A percentile compares a stretch with the other conserved stretches of the same genome.
phyloP scores from a whole-genome alignment of 2,888 invertebrate genomes.

The Azorinus chamasolen region DNA sequence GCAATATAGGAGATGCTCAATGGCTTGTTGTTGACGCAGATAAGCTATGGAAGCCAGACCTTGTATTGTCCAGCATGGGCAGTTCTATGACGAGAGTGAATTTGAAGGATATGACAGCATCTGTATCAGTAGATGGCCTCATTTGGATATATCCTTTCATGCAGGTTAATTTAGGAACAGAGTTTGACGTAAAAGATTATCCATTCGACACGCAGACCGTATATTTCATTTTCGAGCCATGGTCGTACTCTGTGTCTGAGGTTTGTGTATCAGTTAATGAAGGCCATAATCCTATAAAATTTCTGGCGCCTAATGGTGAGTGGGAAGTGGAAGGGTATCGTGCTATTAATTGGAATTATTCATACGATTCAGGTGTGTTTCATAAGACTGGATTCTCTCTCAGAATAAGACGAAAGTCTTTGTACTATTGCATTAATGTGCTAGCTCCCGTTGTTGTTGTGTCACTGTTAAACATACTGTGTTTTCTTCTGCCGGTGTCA shows the following conservation, averaged over 20 bases:
- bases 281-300: not conserved
- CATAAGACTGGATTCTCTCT: slow-evolving; percentile 15
- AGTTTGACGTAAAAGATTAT: slow-evolving; percentile 13
- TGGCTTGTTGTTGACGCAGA: slow-evolving; percentile 32
- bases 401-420: slow-evolving; percentile 44
- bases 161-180: slow-evolving; percentile 4
- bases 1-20: slow-evolving; percentile 18
- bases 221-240: slow-evolving; percentile 16
- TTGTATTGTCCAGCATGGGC: slow-evolving; percentile 9
- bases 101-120: slow-evolving; percentile 12
- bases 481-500: too few relatives aligned
- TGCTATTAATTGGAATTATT: too few relatives aligned
- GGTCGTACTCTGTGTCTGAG: too few relatives aligned
- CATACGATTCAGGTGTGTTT: not conserved
- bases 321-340: slow-evolving; percentile 9
- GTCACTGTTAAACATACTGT: too few relatives aligned
- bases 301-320: too few relatives aligned
- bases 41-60: slow-evolving; percentile 45
- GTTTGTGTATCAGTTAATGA: slow-evolving; percentile 1
- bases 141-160: slow-evolving; percentile 29
- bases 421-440: slow-evolving; percentile 55
- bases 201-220: slow-evolving; percentile 40
- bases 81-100: slow-evolving; percentile 5
- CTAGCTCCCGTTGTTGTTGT: slow-evolving; percentile 56
- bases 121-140: slow-evolving; percentile 18